Evolutionary conservation across 1,140 invertebrate genomes (phyloP), one percentile per base, ranked within the genome.

Genomic region (Drosophila jambulina): DNA sequence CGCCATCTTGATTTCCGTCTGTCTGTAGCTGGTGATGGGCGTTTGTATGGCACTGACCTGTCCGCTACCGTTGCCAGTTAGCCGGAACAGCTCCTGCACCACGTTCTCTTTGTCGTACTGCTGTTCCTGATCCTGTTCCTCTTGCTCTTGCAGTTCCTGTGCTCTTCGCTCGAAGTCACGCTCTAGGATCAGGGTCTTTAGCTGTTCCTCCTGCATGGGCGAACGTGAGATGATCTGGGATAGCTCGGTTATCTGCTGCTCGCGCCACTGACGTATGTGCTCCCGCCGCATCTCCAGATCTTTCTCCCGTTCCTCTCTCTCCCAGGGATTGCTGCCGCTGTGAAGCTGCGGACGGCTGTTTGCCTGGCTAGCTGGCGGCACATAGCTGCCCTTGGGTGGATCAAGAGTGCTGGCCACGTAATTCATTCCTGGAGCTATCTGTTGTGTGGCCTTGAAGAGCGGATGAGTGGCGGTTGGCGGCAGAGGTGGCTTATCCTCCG

Each of bases 141-240:
- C 96, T 42, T 96, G 95, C 75, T 94, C 95, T 21, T 95, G 95
- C 40, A 94, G 94, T 92, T 97, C 96, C 87, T 96, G 96, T 5
- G 97, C 97, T 48, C 97, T 93, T 42, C 97, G 95, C 80, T 98
- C 97, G 91, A 98, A 98, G 91, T 98, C 97, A 69, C 96, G 94
- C 92, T 98, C 97, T 7, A 98, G 93, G 64, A 96, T 96, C 46
- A 98, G 93, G 8, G 97, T 96, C 60, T 97, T 94, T 19, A 98
- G 92, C 81, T 98, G 97, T 91, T 98, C 97, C 67, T 97, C 97
- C 90, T 98, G 97, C 81, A 96, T 96, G 0, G 95, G 93, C 4
- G 96, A 96, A 68, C 96, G 93, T 27, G 96, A 94, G 10, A 95
- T 93, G 53, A 97, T 87, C 2, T 94, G 92, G 75, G 96, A 94